Base-by-base conservation (phyloP, 2,113 vertebrate species). In the Malurus alboscapulatus region DNA sequence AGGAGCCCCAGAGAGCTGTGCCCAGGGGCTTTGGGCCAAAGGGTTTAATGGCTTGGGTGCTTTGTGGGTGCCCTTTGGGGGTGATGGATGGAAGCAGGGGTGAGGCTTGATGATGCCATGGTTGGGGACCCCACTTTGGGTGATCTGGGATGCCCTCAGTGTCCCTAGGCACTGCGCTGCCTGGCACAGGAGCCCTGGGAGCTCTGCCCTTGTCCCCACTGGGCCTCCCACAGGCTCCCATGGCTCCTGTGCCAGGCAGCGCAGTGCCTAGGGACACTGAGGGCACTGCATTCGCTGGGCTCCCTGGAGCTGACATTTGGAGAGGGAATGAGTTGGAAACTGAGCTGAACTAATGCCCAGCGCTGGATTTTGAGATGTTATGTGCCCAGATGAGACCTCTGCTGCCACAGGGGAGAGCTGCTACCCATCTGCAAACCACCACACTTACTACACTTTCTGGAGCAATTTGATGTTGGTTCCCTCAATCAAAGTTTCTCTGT, bases 1-100 rank as follows among this genome's bases (percentile, higher is more conserved):
- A 45, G 59, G 68, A 66, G 8, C 38, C 12, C 12, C 22, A 22
- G 11, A 44, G 59, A 13, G 42, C 44, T 34, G 34, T 11, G 19
- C 26, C 1, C 2, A 20, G 68, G 27, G 22, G 9, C 71, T 72
- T 57, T 72, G 71, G 48, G 73, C 34, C 3, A 0, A 17, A 18
- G 61, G 53, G 7, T 4, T 4, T 14, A 11, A 38, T 0, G 0
- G 36, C 18, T 18, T 51, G 62, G 40, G 2, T 47, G 36, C 6
- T 44, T 55, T 61, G 53, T 42, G 34, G 47, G 4, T 6, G 4
- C 21, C 11, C 36, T 76, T 59, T 53, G 67, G 4, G 21, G 26
- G 5, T 38, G 72, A 8, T 30, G 68, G 68, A 4, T 0, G 0
- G n/a, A 51, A 73, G 27, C 26, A 27, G 3, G 3, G 40, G 32